Evolutionary conservation across 2,888 invertebrate species (phyloP).

Genomic region (Lasioglossum morio): DNA sequence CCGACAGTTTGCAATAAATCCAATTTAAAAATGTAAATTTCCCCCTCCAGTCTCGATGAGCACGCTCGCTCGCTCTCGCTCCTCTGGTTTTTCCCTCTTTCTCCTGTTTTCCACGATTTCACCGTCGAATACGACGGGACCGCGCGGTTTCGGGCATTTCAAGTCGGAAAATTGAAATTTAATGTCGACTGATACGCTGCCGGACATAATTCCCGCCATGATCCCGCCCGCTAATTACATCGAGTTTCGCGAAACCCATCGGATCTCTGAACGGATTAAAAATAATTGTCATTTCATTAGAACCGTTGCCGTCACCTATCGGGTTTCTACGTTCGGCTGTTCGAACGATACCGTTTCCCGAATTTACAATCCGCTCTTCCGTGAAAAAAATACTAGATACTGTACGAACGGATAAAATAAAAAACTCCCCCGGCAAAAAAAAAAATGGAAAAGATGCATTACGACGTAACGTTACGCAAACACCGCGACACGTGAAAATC

Average conservation of each 20-base stretch:
- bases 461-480: conserved; percentile 12
- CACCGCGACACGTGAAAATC: conserved; percentile 48
- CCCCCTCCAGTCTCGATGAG: not conserved
- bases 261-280: conserved; percentile 27
- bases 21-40: conserved; percentile 54
- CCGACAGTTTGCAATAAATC: conserved; percentile 34
- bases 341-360: not conserved
- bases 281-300: conserved; percentile 44
- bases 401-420: not conserved
- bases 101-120: not conserved
- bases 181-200: conserved; percentile 40
- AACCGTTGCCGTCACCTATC: not conserved
- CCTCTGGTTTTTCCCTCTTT: not conserved
- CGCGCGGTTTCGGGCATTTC: conserved; percentile 18
- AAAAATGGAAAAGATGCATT: not conserved
- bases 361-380: conserved; percentile 30
- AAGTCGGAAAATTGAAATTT: conserved; percentile 50
- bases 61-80: not conserved
- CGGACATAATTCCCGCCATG: conserved; percentile 28
- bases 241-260: conserved; percentile 29
- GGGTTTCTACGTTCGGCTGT: not conserved
- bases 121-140: conserved; percentile 1
- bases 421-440: not conserved
- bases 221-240: conserved; percentile 26
- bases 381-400: not conserved